Percentiles rank a stretch among this genome's conserved stretches.
phyloP scores from a whole-genome alignment of 2,113 vertebrate genomes.

The Ranitomeya variabilis region DNA sequence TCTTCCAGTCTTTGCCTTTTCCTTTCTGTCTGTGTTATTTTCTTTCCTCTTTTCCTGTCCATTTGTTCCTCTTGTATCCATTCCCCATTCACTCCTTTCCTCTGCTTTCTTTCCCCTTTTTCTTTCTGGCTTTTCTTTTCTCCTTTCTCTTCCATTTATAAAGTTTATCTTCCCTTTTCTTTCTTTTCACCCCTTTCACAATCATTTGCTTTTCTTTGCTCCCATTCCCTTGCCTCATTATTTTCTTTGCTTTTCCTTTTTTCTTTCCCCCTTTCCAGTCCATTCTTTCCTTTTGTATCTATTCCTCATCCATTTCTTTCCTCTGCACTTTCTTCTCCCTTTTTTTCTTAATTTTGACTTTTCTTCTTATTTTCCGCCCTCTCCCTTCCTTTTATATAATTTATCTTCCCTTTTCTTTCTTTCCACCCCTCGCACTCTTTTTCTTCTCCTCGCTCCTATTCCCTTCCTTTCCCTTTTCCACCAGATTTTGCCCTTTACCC shows the following conservation, averaged over 20 bases:
- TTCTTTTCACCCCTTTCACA: neutral
- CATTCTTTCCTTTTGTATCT: neutral
- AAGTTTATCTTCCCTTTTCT: neutral
- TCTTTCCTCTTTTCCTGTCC: too few species aligned
- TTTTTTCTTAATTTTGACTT: neutral
- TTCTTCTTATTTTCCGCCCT: neutral
- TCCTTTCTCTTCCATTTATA: neutral
- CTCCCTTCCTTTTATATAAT: neutral
- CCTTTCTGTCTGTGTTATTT: too few species aligned
- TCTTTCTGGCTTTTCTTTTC: neutral
- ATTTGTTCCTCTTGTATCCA: too few species aligned
- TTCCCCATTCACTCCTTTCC: neutral
- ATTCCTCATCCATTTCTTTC: neutral
- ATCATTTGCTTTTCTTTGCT: neutral
- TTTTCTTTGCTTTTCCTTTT: neutral
- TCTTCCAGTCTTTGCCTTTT: too few species aligned
- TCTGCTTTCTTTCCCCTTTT: neutral
- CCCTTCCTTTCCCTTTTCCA: neutral
- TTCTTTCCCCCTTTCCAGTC: too few species aligned
- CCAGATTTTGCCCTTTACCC: too few species aligned
- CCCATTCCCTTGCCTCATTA: neutral
- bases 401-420: neutral
- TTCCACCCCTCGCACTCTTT: neutral
- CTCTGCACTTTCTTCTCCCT: neutral
- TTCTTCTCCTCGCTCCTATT: neutral